Evolutionary conservation across 2,797 vertebrate species (phyloP).

Genomic region (Eremophila alpestris): DNA sequence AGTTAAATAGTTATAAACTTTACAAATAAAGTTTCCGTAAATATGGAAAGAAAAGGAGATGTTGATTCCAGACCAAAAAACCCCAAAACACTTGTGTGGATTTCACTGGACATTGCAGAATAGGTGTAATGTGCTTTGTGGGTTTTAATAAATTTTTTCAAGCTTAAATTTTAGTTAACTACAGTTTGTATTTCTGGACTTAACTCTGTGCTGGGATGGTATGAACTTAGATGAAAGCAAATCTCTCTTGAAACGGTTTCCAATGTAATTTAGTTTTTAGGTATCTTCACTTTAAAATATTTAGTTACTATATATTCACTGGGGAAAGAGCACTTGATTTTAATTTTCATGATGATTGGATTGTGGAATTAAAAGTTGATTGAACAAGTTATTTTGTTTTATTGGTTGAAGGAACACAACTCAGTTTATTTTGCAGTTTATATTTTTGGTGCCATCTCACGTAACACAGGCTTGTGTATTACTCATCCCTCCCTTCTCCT

Average conservation of each 20-base stretch:
- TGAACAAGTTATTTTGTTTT: background rate
- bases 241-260: background rate
- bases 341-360: background rate
- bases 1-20: background rate
- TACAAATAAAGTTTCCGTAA: no score
- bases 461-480: background rate
- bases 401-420: background rate
- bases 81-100: rapidly evolving
- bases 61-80: background rate
- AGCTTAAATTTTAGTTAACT: background rate
- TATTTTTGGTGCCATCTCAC: background rate
- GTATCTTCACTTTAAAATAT: background rate
- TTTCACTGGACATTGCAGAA: background rate
- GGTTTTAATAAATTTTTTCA: background rate
- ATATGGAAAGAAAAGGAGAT: background rate
- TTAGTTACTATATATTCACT: background rate
- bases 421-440: conserved; percentile 9
- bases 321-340: background rate
- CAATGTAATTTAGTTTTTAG: background rate
- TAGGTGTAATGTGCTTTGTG: background rate
- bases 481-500: background rate
- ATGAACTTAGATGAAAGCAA: background rate
- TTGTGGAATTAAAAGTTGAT: background rate
- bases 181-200: background rate
- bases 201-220: background rate